Conservation (phyloP, 2,888 invertebrate genomes). For the Gastrophysa polygoni region DNA sequence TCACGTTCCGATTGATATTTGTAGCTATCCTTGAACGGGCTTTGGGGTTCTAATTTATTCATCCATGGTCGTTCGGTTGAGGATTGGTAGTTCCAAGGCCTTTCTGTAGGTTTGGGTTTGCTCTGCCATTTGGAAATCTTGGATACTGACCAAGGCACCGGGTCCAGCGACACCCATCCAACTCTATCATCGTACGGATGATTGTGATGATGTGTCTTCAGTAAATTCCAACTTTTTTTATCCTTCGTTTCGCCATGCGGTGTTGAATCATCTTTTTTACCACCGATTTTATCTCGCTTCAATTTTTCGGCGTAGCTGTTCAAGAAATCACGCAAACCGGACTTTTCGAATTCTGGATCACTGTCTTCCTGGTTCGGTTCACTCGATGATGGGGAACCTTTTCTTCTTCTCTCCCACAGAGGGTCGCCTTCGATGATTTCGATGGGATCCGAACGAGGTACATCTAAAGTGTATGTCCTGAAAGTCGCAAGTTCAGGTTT, state of each 20-base stretch:
- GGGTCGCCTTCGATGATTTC: constrained; percentile 64
- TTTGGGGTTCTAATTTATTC: not conserved
- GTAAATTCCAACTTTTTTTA: constrained; percentile 61
- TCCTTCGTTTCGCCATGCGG: no score
- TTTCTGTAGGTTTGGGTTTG: constrained; percentile 59
- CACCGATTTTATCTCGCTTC: constrained; percentile 23
- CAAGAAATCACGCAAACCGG: constrained; percentile 65
- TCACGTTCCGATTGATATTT: constrained; percentile 39
- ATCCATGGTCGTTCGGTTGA: constrained; percentile 9
- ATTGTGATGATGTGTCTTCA: constrained; percentile 60
- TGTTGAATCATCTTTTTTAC: not conserved
- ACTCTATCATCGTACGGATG: constrained; percentile 72
- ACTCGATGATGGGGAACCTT: constrained; percentile 26
- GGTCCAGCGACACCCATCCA: constrained; percentile 80
- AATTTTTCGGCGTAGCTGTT: constrained; percentile 63
- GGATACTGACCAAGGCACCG: constrained; percentile 79
- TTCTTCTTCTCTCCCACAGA: constrained; percentile 35
- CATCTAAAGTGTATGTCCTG: constrained; percentile 63
- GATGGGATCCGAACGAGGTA: constrained; percentile 64
- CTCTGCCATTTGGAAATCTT: constrained; percentile 81
- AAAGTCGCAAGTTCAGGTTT: constrained; percentile 45
- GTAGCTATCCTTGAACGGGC: constrained; percentile 12
- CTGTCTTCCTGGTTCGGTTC: constrained; percentile 38
- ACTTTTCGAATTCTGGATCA: constrained; percentile 36
- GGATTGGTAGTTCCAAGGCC: constrained; percentile 44